A percentile compares a stretch with the other conserved stretches of the same genome.
Evolutionary conservation across 2,113 vertebrate species (phyloP).

Genomic region (Hucho hucho): DNA sequence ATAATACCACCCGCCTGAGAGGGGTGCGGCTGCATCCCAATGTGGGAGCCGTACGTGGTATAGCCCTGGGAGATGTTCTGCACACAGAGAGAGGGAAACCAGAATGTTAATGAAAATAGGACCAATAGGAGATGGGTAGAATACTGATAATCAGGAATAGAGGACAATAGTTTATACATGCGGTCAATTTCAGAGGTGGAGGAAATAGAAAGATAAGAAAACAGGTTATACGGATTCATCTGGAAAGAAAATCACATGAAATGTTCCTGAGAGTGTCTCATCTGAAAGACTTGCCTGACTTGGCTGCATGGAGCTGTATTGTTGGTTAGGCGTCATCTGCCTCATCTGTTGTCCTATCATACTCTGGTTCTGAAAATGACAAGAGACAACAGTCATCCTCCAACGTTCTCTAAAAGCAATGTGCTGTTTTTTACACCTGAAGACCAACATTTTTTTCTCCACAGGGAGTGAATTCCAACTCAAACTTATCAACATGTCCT

Average conservation of each 20-base stretch:
- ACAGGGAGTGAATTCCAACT: too few species aligned
- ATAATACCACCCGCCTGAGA: constrained; percentile 84
- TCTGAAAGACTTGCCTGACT: constrained; percentile 79
- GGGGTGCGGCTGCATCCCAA: constrained; percentile 87
- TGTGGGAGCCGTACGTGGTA: constrained; percentile 86
- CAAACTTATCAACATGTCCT: too few species aligned
- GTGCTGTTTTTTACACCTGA: too few species aligned
- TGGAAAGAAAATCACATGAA: too few species aligned
- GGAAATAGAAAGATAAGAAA: background rate
- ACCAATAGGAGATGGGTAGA: background rate
- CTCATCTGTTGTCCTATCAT: constrained; percentile 86
- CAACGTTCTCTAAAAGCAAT: too few species aligned
- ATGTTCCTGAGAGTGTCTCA: background rate
- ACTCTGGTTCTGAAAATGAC: constrained; percentile 79
- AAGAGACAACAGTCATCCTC: background rate
- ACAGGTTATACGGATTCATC: too few species aligned
- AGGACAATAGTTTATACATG: background rate
- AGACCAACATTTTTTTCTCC: too few species aligned
- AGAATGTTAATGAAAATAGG: background rate
- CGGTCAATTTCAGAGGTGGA: background rate
- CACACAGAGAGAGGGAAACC: constrained; percentile 15
- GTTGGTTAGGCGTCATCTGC: constrained; percentile 85
- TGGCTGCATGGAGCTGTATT: constrained; percentile 84
- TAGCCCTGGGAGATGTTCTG: constrained; percentile 83
- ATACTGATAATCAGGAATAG: background rate